phyloP scores from a whole-genome alignment of 2,888 invertebrate genomes.

The Hypercompe scribonia region DNA sequence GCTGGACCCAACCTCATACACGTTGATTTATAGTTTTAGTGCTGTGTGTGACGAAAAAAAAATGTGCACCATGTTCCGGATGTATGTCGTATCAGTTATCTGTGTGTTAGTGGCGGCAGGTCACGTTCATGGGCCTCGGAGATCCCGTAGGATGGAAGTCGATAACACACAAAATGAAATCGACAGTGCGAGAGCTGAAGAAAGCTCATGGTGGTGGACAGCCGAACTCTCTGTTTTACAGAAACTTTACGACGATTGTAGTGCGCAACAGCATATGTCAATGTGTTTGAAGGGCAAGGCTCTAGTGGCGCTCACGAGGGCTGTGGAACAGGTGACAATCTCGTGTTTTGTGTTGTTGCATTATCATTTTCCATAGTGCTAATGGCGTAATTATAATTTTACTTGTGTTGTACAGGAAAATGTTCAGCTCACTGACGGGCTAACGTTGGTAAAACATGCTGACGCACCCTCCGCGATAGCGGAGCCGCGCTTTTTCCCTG shows the following conservation, averaged over 20 bases:
- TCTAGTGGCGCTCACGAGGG: conserved; percentile 85
- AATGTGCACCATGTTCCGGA: conserved; percentile 83
- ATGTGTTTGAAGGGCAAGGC: conserved; percentile 88
- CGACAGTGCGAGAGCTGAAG: conserved; percentile 83
- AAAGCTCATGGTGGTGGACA: conserved; percentile 84
- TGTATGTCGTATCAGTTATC: conserved; percentile 77
- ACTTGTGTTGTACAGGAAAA: conserved; percentile 82
- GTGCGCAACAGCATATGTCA: conserved; percentile 86
- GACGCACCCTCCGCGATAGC: conserved; percentile 83
- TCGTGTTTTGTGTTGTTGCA: conserved; percentile 33
- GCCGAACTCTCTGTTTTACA: conserved; percentile 87
- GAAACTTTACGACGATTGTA: conserved; percentile 88
- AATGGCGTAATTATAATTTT: conserved; percentile 61
- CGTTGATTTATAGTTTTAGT: conserved; percentile 78
- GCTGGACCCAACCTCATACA: conserved; percentile 79
- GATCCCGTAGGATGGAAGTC: conserved; percentile 79
- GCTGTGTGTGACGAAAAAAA: conserved; percentile 75
- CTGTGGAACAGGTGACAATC: conserved; percentile 85
- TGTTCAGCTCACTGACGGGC: conserved; percentile 87
- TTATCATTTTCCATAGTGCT: conserved; percentile 54
- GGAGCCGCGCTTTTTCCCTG: conserved; percentile 86
- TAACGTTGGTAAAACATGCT: conserved; percentile 87
- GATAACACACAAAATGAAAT: conserved; percentile 81
- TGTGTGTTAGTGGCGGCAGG: conserved; percentile 77
- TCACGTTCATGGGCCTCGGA: conserved; percentile 78